Base-by-base conservation (phyloP, 1,140 invertebrate species). In the Globodera rostochiensis region DNA sequence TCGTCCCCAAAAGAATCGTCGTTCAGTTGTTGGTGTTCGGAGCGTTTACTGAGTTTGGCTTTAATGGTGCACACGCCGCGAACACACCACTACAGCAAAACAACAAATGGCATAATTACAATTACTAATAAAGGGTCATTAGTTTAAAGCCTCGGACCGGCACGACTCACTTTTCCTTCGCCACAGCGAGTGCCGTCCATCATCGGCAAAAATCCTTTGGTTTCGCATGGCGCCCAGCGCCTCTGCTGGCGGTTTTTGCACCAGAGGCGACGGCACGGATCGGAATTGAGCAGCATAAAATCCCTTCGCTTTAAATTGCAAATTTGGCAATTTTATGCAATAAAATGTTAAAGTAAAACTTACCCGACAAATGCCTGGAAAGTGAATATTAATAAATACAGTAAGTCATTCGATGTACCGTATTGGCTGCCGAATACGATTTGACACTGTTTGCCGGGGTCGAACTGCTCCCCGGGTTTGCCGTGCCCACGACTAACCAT, bases 141-240 rank as follows among this genome's bases (percentile, higher is more conserved):
- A 60, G 19, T 60, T 15, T 15, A 60, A 19, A 60, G 11, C 5
- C 13, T 19, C 11, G 19, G 5, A 15, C 15, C 67, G 9, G 8
- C 49, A 46, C 4, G 6, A 70, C 46, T 36, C 64, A 83, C 86
- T 83, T 87, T 87, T 71, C 78, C 71, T 21, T 82, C 70, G 6
- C 81, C 86, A 73, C 86, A 87, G 21, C 74, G 80, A 50, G 87
- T 87, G 19, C 86, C 87, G 81, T 87, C 86, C 73, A 88, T 84
- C 25, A 86, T 77, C n/a, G 86, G 86, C 47, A 87, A 82, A 77
- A 84, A 87, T 36, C 84, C 79, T 73, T 82, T 83, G 45, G 87
- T 88, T 76, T 88, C 87, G 69, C 87, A 88, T 15, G 84, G 77
- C 5, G 75, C 80, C 67, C 69, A 80, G 75, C 87, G 67, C 50